Conservation (phyloP, 2,797 vertebrate genomes). For the Lagocephalus sceleratus region DNA sequence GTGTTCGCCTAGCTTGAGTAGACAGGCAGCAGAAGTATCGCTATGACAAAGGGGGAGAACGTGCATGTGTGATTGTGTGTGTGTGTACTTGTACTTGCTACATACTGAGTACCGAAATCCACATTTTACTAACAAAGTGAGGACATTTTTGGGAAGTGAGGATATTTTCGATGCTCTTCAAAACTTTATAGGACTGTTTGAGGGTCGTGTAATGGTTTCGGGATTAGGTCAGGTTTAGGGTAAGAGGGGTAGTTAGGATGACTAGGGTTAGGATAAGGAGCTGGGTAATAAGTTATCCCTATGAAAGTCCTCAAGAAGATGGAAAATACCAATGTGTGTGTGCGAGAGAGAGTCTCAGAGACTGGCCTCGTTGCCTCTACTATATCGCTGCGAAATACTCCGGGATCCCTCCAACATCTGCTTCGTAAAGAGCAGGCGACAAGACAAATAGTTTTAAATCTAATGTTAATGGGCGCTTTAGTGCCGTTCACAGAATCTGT, state of each 20-base stretch:
- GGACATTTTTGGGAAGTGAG: no score
- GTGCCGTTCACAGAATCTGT: slow-evolving; percentile 68
- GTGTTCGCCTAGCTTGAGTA: slow-evolving; percentile 61
- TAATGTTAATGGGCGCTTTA: slow-evolving; percentile 77
- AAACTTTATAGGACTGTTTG: no score
- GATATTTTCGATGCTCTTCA: no score
- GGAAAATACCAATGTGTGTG: slow-evolving; percentile 6
- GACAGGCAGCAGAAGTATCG: slow-evolving; percentile 61
- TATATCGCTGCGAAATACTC: slow-evolving; percentile 70
- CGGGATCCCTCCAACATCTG: slow-evolving; percentile 75
- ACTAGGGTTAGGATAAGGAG: no score
- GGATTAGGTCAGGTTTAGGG: no score
- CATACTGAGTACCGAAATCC: no score
- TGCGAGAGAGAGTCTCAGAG: slow-evolving; percentile 43
- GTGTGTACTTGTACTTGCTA: slow-evolving; percentile 12
- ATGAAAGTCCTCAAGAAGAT: no score
- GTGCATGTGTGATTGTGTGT: slow-evolving; percentile 37
- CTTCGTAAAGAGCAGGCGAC: slow-evolving; percentile 80
- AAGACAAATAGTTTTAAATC: slow-evolving; percentile 71
- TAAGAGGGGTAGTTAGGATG: no score
- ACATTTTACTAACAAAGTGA: no score
- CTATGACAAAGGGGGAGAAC: slow-evolving; percentile 32
- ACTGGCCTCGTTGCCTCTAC: slow-evolving; percentile 63
- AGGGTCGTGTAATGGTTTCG: no score
- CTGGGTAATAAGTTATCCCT: no score